Conservation (phyloP, 1,140 invertebrate species). For the Leptinotarsa texana region DNA sequence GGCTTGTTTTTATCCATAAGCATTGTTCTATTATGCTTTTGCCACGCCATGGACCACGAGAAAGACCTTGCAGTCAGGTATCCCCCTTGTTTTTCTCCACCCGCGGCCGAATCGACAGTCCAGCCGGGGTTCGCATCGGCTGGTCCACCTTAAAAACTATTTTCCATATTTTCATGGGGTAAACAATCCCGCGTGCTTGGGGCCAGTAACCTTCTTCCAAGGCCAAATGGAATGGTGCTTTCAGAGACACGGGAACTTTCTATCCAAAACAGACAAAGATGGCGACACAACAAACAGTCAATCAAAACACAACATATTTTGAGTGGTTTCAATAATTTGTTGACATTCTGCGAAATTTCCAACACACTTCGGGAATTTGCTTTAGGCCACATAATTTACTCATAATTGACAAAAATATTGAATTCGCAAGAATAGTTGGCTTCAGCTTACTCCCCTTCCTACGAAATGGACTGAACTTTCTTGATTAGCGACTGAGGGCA, state of each 20-base stretch:
- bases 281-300: conserved; percentile 45
- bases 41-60: conserved; percentile 66
- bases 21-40: conserved; percentile 74
- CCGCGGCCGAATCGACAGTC: conserved; percentile 19
- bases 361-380: conserved; percentile 10
- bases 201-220: conserved; percentile 54
- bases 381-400: conserved; percentile 20
- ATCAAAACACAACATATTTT: conserved; percentile 24
- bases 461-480: conserved; percentile 28
- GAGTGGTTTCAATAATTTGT: conserved; percentile 11
- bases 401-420: conserved; percentile 22
- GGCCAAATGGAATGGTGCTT: conserved; percentile 46
- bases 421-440: conserved; percentile 14
- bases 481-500: conserved; percentile 14
- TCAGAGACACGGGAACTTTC: conserved; percentile 44
- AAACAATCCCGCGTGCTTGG: conserved; percentile 53
- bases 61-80: conserved; percentile 10
- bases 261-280: conserved; percentile 41
- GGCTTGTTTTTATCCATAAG: conserved; percentile 72
- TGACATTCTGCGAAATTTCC: conserved; percentile 16
- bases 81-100: conserved; percentile 29
- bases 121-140: conserved; percentile 24
- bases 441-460: conserved; percentile 29
- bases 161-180: conserved; percentile 45
- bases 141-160: conserved; percentile 20